Percentiles rank a stretch among this genome's conserved stretches.
Evolutionary conservation across 1,140 invertebrate genomes (phyloP).

Genomic region (Lasioglossum baleicum): DNA sequence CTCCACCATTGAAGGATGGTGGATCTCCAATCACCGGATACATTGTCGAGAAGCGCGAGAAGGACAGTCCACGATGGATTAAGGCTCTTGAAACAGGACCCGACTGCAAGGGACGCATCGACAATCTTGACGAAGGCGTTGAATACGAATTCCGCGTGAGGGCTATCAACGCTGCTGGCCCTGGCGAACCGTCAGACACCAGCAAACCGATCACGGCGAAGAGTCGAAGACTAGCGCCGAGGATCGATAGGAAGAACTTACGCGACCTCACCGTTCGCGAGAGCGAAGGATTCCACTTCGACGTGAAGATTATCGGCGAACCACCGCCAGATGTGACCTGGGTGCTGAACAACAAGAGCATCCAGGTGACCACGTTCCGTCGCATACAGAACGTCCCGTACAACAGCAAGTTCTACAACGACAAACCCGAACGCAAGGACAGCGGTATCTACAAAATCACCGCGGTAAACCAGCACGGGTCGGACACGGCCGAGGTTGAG

Average conservation of each 20-base stretch:
- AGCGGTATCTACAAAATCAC: slow-evolving; percentile 92
- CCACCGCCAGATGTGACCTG: slow-evolving; percentile 90
- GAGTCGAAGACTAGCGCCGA: slow-evolving; percentile 93
- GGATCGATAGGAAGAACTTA: slow-evolving; percentile 92
- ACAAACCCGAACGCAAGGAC: slow-evolving; percentile 90
- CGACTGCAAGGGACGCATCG: slow-evolving; percentile 89
- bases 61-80: slow-evolving; percentile 90
- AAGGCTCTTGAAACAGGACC: slow-evolving; percentile 91
- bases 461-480: slow-evolving; percentile 92
- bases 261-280: slow-evolving; percentile 88
- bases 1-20: slow-evolving; percentile 92
- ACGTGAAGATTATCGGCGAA: slow-evolving; percentile 92
- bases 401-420: slow-evolving; percentile 91
- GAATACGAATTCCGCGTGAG: slow-evolving; percentile 94
- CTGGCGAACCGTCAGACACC: slow-evolving; percentile 88
- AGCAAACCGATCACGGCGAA: slow-evolving; percentile 89
- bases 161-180: slow-evolving; percentile 89
- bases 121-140: slow-evolving; percentile 90
- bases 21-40: slow-evolving; percentile 96
- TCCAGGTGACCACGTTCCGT: slow-evolving; percentile 81
- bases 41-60: slow-evolving; percentile 95
- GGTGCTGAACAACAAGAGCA: slow-evolving; percentile 83
- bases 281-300: slow-evolving; percentile 90
- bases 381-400: slow-evolving; percentile 92
- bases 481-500: slow-evolving; percentile 94